Evolutionary conservation across 2,797 vertebrate genomes (phyloP).

Genomic region (Apodemus agrarius): DNA sequence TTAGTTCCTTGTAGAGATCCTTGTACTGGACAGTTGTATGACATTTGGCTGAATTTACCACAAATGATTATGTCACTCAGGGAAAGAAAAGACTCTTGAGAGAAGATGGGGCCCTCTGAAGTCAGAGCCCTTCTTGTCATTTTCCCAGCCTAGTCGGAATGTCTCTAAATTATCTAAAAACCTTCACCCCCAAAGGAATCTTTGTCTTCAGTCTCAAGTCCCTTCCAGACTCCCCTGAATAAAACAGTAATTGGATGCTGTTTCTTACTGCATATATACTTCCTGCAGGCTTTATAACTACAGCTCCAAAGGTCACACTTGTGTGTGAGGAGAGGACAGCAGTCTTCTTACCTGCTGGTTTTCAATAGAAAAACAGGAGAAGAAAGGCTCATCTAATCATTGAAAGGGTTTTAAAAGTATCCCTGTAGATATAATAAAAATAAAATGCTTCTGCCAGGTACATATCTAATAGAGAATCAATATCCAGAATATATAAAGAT

Average conservation of each 20-base stretch:
- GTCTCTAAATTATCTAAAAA: constrained; percentile 18
- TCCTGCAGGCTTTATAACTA: constrained; percentile 14
- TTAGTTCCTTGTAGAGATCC: not conserved
- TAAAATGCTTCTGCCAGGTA: not conserved
- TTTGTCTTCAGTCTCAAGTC: not conserved
- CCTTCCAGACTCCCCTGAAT: not conserved
- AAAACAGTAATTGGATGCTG: not conserved
- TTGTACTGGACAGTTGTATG: not conserved
- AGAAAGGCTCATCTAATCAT: not conserved
- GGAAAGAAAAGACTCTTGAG: not conserved
- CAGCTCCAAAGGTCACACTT: not conserved
- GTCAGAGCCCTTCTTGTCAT: not conserved
- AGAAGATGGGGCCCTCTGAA: not conserved
- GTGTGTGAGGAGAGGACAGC: not conserved
- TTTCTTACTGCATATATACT: not conserved
- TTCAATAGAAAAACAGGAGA: not conserved
- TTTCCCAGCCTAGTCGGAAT: not conserved
- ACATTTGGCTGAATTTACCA: not conserved
- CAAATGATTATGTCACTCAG: not conserved
- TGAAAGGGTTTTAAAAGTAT: not conserved
- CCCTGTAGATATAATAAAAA: not conserved
- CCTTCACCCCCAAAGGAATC: not conserved
- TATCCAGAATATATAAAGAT: not conserved
- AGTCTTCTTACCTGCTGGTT: not conserved
- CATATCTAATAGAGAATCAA: not conserved